Percentiles rank a stretch among this genome's conserved stretches.
These are phyloP conservation scores for Dryobates pubescens DNA, from an alignment of 2,797 vertebrate species.

Conservation along the genomic window DNA sequence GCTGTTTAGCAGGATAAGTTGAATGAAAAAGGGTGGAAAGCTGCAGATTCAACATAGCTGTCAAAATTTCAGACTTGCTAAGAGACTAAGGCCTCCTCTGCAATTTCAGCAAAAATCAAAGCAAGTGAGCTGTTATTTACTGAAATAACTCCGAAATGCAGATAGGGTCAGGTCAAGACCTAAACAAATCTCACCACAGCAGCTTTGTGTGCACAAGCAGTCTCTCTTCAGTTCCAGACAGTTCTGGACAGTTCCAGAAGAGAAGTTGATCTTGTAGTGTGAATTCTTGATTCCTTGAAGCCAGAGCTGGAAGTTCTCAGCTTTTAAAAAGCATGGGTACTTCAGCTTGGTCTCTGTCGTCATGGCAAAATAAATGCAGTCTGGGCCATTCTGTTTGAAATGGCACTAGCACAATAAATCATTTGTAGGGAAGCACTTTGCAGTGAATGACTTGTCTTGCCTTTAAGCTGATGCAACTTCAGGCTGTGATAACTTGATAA, in stretches of 20 bases:
- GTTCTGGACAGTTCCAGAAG: not conserved
- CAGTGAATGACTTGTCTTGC: not conserved
- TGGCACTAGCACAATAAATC: not conserved
- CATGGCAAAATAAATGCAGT: slow-evolving; percentile 6
- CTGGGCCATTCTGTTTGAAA: not conserved
- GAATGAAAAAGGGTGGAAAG: not conserved
- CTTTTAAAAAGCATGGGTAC: not conserved
- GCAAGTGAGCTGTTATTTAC: not conserved
- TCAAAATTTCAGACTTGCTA: not conserved
- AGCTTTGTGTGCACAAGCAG: not conserved
- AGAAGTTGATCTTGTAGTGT: not conserved
- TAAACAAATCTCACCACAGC: not conserved
- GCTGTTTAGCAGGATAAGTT: not conserved
- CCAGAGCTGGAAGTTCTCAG: not conserved
- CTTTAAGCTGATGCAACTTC: not conserved
- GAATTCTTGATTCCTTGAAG: not conserved
- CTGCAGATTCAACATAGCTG: not conserved
- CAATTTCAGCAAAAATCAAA: not conserved
- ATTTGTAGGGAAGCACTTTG: not conserved
- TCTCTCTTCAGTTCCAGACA: not conserved
- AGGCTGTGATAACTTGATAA: slow-evolving; percentile 14
- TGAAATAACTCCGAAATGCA: not conserved
- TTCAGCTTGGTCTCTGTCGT: not conserved
- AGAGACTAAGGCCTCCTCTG: not conserved
- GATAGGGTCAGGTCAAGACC: not conserved